Evolutionary conservation across 2,888 invertebrate genomes (phyloP).

Genomic region (Cremastobaeus sp.): DNA sequence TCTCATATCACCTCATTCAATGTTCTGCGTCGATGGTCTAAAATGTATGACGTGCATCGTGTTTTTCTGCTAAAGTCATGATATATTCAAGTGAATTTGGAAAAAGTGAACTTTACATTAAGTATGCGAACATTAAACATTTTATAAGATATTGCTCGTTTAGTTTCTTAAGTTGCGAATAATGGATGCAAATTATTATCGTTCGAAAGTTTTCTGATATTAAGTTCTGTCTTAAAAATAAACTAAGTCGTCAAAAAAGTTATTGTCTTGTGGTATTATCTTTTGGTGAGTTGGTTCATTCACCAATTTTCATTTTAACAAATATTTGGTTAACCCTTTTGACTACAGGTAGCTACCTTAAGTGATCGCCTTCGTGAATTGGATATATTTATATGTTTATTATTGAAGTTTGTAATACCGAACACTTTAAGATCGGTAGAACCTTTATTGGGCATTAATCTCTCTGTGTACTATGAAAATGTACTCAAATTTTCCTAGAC

Average conservation of each 20-base stretch:
- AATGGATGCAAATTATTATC: constrained; percentile 43
- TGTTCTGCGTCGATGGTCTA: constrained; percentile 75
- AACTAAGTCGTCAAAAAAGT: constrained; percentile 53
- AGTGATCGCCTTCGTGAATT: too few relatives aligned
- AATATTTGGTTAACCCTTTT: too few relatives aligned
- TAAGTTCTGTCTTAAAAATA: constrained; percentile 55
- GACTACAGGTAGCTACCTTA: too few relatives aligned
- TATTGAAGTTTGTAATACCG: too few relatives aligned
- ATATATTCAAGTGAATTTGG: constrained; percentile 43
- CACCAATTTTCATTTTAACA: too few relatives aligned
- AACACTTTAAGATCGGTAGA: too few relatives aligned
- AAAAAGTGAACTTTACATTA: constrained; percentile 37
- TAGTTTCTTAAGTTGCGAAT: constrained; percentile 63
- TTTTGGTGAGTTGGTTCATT: too few relatives aligned
- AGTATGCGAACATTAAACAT: constrained; percentile 45
- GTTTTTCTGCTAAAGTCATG: constrained; percentile 51
- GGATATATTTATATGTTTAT: too few relatives aligned
- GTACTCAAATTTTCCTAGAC: too few relatives aligned
- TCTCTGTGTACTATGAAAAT: too few relatives aligned
- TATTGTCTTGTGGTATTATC: not conserved
- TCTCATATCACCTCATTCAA: constrained; percentile 73
- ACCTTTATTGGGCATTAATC: too few relatives aligned
- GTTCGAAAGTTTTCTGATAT: constrained; percentile 52
- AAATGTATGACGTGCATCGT: constrained; percentile 33
- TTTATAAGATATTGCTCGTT: constrained; percentile 43